Percentiles rank a stretch among this genome's conserved stretches.
These are phyloP conservation scores for Lamprotornis superbus DNA, from an alignment of 2,113 vertebrate species.

Conservation along the genomic window DNA sequence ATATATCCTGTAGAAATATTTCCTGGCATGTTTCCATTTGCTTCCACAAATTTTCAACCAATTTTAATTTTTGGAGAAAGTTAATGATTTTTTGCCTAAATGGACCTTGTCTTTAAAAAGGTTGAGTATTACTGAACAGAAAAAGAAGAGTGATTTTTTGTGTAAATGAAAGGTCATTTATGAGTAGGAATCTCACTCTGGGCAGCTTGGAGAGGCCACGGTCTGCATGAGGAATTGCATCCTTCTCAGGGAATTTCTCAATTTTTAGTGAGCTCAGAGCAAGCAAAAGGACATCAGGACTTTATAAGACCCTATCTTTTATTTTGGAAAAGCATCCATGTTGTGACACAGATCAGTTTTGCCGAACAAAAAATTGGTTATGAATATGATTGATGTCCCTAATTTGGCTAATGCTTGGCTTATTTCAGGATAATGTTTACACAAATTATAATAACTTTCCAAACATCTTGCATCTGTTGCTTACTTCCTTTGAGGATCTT, in stretches of 20 bases:
- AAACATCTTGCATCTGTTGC: slow-evolving; percentile 28
- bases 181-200: neutral
- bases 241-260: neutral
- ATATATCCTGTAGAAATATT: neutral
- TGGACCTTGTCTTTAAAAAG: neutral
- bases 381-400: neutral
- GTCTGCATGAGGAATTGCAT: fast-evolving
- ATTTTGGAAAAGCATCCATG: neutral
- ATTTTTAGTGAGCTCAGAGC: neutral
- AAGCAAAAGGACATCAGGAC: neutral
- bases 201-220: neutral
- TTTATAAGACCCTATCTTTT: neutral
- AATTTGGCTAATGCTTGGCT: neutral
- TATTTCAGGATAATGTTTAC: neutral
- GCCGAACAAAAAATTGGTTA: neutral
- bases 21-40: neutral
- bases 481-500: slow-evolving; percentile 18
- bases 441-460: neutral
- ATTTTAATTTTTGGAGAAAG: neutral
- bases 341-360: neutral
- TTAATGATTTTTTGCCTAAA: neutral
- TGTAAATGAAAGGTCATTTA: neutral
- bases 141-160: neutral
- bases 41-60: neutral
- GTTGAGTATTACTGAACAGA: neutral